phyloP scores from a whole-genome alignment of 2,888 invertebrate species.

The Mythimna albipuncta region DNA sequence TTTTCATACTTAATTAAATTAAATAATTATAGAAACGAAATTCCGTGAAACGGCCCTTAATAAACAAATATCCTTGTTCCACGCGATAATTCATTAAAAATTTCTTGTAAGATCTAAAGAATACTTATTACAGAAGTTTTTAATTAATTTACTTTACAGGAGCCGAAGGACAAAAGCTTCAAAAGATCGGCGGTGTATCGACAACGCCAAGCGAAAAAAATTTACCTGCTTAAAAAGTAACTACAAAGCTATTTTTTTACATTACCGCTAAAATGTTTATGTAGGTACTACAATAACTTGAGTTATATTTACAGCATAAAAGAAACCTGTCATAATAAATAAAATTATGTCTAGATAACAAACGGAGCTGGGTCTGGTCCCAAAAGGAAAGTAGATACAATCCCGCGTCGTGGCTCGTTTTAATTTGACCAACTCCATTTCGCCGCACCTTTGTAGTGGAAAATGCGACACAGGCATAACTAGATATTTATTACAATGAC shows the following conservation, averaged over 20 bases:
- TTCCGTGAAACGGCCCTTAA: neutral
- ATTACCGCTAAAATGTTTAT: slow-evolving; percentile 33
- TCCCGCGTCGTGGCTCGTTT: slow-evolving; percentile 60
- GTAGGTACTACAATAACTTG: slow-evolving; percentile 13
- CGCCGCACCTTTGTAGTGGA: slow-evolving; percentile 58
- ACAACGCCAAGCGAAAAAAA: slow-evolving; percentile 20
- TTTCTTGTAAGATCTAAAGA: slow-evolving; percentile 32
- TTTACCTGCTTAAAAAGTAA: slow-evolving; percentile 14
- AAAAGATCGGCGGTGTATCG: slow-evolving; percentile 39
- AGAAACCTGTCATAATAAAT: slow-evolving; percentile 63
- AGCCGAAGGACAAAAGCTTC: slow-evolving; percentile 44
- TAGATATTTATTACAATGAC: slow-evolving; percentile 32
- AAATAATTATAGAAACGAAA: slow-evolving; percentile 8
- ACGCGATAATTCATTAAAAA: slow-evolving; percentile 28
- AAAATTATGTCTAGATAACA: slow-evolving; percentile 59
- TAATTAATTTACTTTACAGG: slow-evolving; percentile 56
- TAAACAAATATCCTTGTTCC: slow-evolving; percentile 30
- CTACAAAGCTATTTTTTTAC: slow-evolving; percentile 48
- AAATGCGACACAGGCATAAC: slow-evolving; percentile 35
- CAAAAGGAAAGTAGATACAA: slow-evolving; percentile 58
- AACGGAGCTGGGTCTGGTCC: slow-evolving; percentile 63
- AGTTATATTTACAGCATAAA: slow-evolving; percentile 19
- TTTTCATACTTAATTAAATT: slow-evolving; percentile 1
- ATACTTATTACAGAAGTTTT: slow-evolving; percentile 49
- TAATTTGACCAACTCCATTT: slow-evolving; percentile 69